Conservation (phyloP, 1,140 invertebrate species). For the Brachionus sp. region DNA sequence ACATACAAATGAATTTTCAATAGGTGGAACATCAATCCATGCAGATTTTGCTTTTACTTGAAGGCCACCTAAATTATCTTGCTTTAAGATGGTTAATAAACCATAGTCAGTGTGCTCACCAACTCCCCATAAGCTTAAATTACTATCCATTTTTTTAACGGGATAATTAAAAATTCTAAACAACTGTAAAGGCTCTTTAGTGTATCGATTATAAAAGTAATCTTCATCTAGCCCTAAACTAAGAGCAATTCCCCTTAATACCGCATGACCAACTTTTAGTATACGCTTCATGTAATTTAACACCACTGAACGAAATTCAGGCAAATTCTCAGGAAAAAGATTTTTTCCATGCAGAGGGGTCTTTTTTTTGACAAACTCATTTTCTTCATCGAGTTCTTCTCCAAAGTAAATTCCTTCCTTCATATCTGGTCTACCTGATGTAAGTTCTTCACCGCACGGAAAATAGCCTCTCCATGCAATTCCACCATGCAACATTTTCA, state of each 20-base stretch:
- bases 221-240: not conserved
- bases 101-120: constrained; percentile 44
- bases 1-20: constrained; percentile 73
- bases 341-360: constrained; percentile 12
- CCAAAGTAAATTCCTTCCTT: constrained; percentile 46
- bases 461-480: constrained; percentile 40
- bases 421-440: constrained; percentile 3
- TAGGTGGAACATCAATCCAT: constrained; percentile 72
- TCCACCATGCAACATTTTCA: constrained; percentile 35
- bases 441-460: constrained; percentile 1
- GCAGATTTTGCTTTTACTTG: constrained; percentile 63
- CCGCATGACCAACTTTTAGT: not conserved
- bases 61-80: not conserved
- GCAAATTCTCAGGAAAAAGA: not conserved
- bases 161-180: constrained; percentile 45
- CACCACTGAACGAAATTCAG: constrained; percentile 5
- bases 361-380: not conserved
- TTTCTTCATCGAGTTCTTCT: not conserved
- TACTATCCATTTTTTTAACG: not conserved
- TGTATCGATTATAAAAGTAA: constrained; percentile 35
- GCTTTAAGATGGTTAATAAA: constrained; percentile 27
- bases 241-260: not conserved
- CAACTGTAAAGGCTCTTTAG: not conserved
- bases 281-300: constrained; percentile 31
- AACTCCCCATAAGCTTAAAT: constrained; percentile 14